Evolutionary conservation across 2,888 invertebrate species (phyloP), one percentile per base, ranked within the genome.

Genomic region (Imbricaverruca yamaguchii): DNA sequence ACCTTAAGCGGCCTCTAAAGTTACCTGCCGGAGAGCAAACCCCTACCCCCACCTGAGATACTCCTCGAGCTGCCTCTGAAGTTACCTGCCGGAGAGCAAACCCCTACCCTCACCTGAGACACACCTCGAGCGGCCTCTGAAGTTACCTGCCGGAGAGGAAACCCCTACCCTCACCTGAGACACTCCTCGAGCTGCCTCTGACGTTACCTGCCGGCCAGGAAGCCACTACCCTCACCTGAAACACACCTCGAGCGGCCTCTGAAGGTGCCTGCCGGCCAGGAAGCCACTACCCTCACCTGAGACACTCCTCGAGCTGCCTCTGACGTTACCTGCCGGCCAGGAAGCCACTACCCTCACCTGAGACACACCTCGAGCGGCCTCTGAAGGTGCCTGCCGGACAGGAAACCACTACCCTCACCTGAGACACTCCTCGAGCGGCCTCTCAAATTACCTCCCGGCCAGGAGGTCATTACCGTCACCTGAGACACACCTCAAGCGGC

Each of bases 21-120:
- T 91, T 1, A 91, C 91, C 8, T 90, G 90, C 7, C 91, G 91
- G 0, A 90, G 90, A 3, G 90, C 89, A 39, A 85, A 91, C 91
- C 80, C 88, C 87, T 80, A 91, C 87, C 65, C 87, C 84, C n/a
- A 85, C 84, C 18, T 85, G 81, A 84, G 67, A 56, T 90, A 90
- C 79, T 87, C 86, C 59, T 86, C 85, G 18, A 39, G 39, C 21
- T 0, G 63, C 21, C 63, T 8, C 13, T 8, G 23, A n/a, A 61
- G 18, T 61, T 8, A 18, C 61, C 61, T 0, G 23, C 23, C 65
- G 65, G 65, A 23, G 1, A 39, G 39, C 2, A n/a, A n/a, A n/a
- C n/a, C n/a, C n/a, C n/a, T n/a, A n/a, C n/a, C n/a, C 15, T 15
- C 90, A 91, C 12, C 89, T 90, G 0, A 89, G 89, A 87, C 91